Base-by-base conservation (phyloP, 2,797 vertebrate species). In the Ctenosaura bakeri region DNA sequence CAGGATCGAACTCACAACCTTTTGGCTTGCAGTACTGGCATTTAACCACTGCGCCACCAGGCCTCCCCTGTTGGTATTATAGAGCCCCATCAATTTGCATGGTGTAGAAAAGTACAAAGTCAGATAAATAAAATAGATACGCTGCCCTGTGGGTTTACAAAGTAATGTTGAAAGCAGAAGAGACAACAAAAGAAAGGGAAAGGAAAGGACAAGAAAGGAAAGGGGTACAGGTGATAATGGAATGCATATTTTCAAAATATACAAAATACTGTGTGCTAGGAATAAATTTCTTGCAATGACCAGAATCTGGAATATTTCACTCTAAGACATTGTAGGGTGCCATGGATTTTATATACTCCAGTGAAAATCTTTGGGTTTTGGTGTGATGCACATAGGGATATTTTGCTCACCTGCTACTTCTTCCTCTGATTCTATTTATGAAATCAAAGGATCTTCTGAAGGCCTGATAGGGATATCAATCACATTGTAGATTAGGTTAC, bases 401-500 rank as follows among this genome's bases (percentile, higher is more conserved):
- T 93, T 93, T 88, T 81, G 85, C 91, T 95, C 71, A 88, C 91
- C 77, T 93, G n/a, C 82, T 91, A 69, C 0, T 14, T 83, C 71
- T 89, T 94, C 87, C 71, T 92, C 90, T 85, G 52, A 76, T 79
- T 88, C 83, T 85, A 90, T 86, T 96, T 95, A 96, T 77, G 79
- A 94, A 95, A 92, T 94, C 84, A 88, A 78, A 90, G 66, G 94
- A 94, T 95, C 94, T 93, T 93, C 93, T 93, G 56, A 95, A 96
- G 93, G 87, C 79, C 71, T 83, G 92, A 89, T 80, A 92, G 92
- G 92, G 90, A 93, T 95, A 96, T 97, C 96, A 95, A 90, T 97
- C 95, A 95, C 88, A 90, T 95, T 96, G 94, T 94, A 76, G 97
- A 97, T 97, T 96, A 95, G 94, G 95, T 96, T 97, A 96, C 95